These are phyloP conservation scores for Nymphalis io DNA, from an alignment of 1,140 invertebrate species.

Conservation along the genomic window DNA sequence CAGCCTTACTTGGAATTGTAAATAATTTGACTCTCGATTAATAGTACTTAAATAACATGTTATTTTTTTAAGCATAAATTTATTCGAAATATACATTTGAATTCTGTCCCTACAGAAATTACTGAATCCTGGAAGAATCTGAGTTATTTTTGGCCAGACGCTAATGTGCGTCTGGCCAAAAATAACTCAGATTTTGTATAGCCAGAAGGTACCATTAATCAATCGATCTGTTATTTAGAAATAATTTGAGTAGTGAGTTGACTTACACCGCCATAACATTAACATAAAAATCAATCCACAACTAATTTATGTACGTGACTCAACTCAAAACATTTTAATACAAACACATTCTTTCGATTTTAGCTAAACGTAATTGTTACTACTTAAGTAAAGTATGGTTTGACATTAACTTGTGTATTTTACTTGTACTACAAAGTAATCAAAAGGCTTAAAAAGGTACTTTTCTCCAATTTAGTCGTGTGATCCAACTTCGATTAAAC, in stretches of 20 bases:
- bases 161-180: conserved; percentile 21
- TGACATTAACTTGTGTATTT: conserved; percentile 2
- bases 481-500: conserved; percentile 46
- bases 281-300: conserved; percentile 57
- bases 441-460: conserved; percentile 29
- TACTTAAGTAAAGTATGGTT: not conserved
- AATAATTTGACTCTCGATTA: not conserved
- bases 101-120: conserved; percentile 16
- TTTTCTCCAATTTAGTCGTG: conserved; percentile 49
- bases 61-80: no score
- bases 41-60: not conserved
- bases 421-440: conserved; percentile 28
- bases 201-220: conserved; percentile 30
- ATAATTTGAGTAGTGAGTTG: conserved; percentile 7
- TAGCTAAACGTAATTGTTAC: not conserved
- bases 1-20: not conserved
- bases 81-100: not conserved
- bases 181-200: conserved; percentile 24
- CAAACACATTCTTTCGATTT: conserved; percentile 8
- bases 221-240: conserved; percentile 30
- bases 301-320: conserved; percentile 55
- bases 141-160: conserved; percentile 38
- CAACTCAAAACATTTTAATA: conserved; percentile 57
- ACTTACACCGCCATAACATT: conserved; percentile 51
- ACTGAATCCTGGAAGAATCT: conserved; percentile 23